phyloP scores from a whole-genome alignment of 35 echinoderm and acorn worm genomes.

The Stichopus chloronotus region DNA sequence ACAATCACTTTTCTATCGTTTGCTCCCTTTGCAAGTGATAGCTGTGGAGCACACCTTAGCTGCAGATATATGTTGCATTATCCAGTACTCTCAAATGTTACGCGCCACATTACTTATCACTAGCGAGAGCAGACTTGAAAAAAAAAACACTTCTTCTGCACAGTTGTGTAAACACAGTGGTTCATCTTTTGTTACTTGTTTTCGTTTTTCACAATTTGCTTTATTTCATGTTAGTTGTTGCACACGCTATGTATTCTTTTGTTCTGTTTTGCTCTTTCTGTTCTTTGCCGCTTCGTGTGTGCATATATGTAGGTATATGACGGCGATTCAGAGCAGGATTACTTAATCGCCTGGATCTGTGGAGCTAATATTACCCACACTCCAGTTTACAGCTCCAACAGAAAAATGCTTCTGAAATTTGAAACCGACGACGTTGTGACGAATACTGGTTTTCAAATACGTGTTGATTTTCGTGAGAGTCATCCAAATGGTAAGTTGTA shows the following conservation, averaged over 20 bases:
- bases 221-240: too few relatives aligned
- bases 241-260: too few relatives aligned
- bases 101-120: too few relatives aligned
- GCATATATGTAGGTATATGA: slow-evolving; percentile 13
- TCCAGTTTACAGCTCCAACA: slow-evolving; percentile 10
- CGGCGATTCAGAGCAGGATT: neutral
- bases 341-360: neutral
- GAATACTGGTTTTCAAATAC: neutral
- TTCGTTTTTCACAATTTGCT: too few relatives aligned
- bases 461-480: neutral
- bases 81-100: neutral
- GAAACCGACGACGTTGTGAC: neutral
- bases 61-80: neutral
- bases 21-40: too few relatives aligned
- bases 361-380: neutral
- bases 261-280: neutral
- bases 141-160: too few relatives aligned
- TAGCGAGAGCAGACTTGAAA: too few relatives aligned
- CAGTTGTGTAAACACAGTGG: neutral
- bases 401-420: slow-evolving; percentile 13
- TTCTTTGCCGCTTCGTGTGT: neutral
- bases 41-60: too few relatives aligned
- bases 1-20: too few relatives aligned
- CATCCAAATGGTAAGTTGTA: neutral
- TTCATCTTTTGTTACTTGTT: neutral